phyloP scores from a whole-genome alignment of 1,140 invertebrate species.

The Drosophila seguyi region DNA sequence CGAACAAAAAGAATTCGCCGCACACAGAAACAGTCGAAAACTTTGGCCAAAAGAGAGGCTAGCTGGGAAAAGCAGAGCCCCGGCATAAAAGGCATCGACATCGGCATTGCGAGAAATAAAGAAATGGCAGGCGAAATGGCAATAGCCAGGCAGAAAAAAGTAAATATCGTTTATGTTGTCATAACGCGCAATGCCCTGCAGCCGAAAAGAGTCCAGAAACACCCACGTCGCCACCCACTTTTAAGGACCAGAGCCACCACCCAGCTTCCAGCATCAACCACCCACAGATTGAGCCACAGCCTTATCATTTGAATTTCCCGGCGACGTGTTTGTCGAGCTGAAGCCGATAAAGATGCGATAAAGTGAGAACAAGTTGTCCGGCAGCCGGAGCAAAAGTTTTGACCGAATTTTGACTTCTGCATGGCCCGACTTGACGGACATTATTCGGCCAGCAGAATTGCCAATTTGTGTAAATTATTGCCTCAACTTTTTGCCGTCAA shows the following conservation, averaged over 20 bases:
- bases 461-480: slow-evolving; percentile 83
- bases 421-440: slow-evolving; percentile 65
- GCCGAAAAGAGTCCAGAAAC: slow-evolving; percentile 17
- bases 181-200: slow-evolving; percentile 78
- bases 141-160: slow-evolving; percentile 66
- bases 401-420: slow-evolving; percentile 75
- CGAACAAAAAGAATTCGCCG: slow-evolving; percentile 52
- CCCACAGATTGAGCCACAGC: slow-evolving; percentile 29
- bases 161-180: slow-evolving; percentile 84
- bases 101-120: slow-evolving; percentile 35
- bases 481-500: slow-evolving; percentile 66
- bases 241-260: slow-evolving; percentile 9
- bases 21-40: slow-evolving; percentile 67
- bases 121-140: slow-evolving; percentile 49
- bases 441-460: slow-evolving; percentile 66
- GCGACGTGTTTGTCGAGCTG: slow-evolving; percentile 75
- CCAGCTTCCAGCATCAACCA: neutral
- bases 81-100: slow-evolving; percentile 52
- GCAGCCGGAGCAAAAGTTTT: slow-evolving; percentile 65
- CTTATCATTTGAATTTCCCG: slow-evolving; percentile 79
- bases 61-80: slow-evolving; percentile 30
- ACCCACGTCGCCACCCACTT: slow-evolving; percentile 11
- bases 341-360: slow-evolving; percentile 80
- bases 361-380: slow-evolving; percentile 76
- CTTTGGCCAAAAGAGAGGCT: slow-evolving; percentile 47